phyloP scores from a whole-genome alignment of 2,888 invertebrate species.

The Oxycera nigricornis region DNA sequence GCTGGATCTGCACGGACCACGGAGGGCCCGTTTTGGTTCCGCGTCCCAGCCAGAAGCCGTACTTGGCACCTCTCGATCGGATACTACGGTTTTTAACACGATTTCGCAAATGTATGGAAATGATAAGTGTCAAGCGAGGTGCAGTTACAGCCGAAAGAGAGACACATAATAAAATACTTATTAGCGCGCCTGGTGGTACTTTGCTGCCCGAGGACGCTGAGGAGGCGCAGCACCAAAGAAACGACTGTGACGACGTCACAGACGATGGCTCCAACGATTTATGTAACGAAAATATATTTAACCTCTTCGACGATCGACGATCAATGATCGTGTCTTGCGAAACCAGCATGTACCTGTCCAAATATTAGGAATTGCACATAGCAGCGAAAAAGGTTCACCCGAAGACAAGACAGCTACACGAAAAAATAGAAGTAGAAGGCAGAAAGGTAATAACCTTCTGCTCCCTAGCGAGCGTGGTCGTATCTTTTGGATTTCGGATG shows the following conservation, averaged over 20 bases:
- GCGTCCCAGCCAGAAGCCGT: not conserved
- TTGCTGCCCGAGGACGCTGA: not conserved
- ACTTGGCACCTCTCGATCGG: not conserved
- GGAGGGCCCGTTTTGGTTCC: not conserved
- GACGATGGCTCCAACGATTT: constrained; percentile 18
- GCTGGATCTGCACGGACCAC: not conserved
- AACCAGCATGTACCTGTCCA: constrained; percentile 39
- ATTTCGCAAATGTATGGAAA: constrained; percentile 29
- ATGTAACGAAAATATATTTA: constrained; percentile 40
- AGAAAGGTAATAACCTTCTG: constrained; percentile 44
- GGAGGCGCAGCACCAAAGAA: not conserved
- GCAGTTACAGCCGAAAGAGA: not conserved
- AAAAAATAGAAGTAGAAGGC: constrained; percentile 37
- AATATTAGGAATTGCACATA: constrained; percentile 34
- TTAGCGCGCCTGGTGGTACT: constrained; percentile 20
- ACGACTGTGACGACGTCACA: not conserved
- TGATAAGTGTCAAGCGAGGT: constrained; percentile 32
- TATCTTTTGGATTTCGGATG: constrained; percentile 7
- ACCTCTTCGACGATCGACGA: constrained; percentile 32
- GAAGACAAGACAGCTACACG: constrained; percentile 4
- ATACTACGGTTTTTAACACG: constrained; percentile 16
- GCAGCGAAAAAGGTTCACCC: not conserved
- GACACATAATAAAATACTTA: constrained; percentile 36
- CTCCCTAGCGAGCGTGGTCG: constrained; percentile 34
- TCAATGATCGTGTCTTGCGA: constrained; percentile 31